Evolutionary conservation across 1,140 invertebrate genomes (phyloP), one percentile per base, ranked within the genome.

Genomic region (Drosophila ironensis): DNA sequence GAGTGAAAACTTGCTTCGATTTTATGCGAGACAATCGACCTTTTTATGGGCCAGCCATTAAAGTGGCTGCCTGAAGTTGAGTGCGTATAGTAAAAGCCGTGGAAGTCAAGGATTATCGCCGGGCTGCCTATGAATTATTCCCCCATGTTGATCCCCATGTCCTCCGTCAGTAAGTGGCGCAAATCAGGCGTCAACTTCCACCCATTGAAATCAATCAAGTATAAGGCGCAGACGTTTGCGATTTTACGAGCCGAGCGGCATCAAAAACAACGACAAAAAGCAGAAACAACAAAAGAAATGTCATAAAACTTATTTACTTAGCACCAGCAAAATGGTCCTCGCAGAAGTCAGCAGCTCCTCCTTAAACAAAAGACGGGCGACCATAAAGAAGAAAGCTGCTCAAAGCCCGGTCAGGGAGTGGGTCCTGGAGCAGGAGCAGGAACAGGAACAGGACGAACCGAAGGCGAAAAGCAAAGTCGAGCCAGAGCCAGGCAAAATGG

Each of bases 281-380:
- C 25, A 22, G 52, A 50, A 41, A 51, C 30, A 25, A 53, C 46
- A 64, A 70, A 51, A 70, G 75, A 72, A 82, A 86, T 73, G 74
- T 75, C 80, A 80, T 86, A 86, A 80, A 86, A 86, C 66, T 86
- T 86, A 86, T 86, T 86, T 86, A 86, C 80, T 86, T 86, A 86
- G 81, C 70, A 68, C 66, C 74, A 75, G 51, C 54, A 14, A 76
- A 81, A 81, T 68, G 60, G 63, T 46, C 44, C 47, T 47, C 19
- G 17, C 46, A 51, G 30, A 46, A 69, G 41, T 28, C 41, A 50
- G 35, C 25, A 6, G 11, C 25, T 14, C 17, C 19, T 47, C 8
- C 61, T 67, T 53, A 72, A 75, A 75, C 76, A 82, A 77, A 75
- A 66, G 64, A 35, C 69, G 19, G 44, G 35, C n/a, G n/a, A n/a